Conservation (phyloP, 2,888 invertebrate species). For the Morpho achilles region DNA sequence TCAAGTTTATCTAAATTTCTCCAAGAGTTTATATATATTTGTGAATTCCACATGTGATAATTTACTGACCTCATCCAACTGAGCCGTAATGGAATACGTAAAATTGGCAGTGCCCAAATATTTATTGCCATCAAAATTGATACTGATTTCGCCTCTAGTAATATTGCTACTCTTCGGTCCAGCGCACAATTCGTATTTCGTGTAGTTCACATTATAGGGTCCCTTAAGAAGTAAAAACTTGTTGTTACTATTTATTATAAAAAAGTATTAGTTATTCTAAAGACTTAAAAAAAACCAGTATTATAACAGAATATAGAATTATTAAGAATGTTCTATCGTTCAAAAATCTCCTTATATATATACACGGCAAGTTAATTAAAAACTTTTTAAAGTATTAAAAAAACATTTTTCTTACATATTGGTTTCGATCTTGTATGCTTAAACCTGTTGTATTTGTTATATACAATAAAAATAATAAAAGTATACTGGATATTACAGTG, state of each 20-base stretch:
- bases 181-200: constrained; percentile 19
- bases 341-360: no score
- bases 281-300: no score
- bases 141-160: constrained; percentile 1
- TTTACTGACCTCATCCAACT: constrained; percentile 27
- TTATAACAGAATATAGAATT: no score
- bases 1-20: constrained; percentile 16
- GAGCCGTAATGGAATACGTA: constrained; percentile 17
- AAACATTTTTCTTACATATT: constrained; percentile 17
- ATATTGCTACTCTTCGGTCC: constrained; percentile 32
- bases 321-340: no score
- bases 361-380: no score
- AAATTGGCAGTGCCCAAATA: constrained; percentile 21
- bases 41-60: constrained; percentile 27
- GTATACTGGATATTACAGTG: not conserved
- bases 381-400: no score
- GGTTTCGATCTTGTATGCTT: not conserved
- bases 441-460: not conserved
- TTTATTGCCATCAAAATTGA: constrained; percentile 7
- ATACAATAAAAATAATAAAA: not conserved
- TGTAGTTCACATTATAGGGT: constrained; percentile 26
- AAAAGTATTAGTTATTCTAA: no score
- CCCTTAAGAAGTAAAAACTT: constrained; percentile 26
- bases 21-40: constrained; percentile 27
- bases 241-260: no score